Base-by-base conservation (phyloP, 2,888 invertebrate genomes). In the Busseola fusca region DNA sequence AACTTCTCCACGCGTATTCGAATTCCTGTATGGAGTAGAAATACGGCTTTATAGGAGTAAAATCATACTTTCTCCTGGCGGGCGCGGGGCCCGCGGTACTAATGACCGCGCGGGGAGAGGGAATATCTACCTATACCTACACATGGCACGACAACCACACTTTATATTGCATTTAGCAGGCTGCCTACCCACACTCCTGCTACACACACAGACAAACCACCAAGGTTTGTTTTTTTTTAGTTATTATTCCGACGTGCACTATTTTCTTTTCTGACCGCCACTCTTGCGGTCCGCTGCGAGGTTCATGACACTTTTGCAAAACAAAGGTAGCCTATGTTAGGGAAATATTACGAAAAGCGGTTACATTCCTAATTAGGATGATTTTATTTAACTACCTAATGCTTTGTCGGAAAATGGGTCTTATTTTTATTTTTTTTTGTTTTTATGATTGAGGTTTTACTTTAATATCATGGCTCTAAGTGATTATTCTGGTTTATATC, bases 41-140 rank as follows among this genome's bases (percentile, higher is more conserved):
- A 95, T 95, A 95, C 95, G 94, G 95, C 95, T 95, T 95, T 95
- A 95, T 95, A 93, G 94, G 95, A 95, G 95, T 94, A 95, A 95
- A 95, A 95, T 95, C 95, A 95, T 95, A 95, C 95, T 95, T 95
- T 95, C 95, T 95, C 95, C 91, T 92, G 90, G 88, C 92, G 91
- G 91, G 92, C 87, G 92, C 85, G 92, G 90, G 92, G 80, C 92
- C 91, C 84, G 88, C 89, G 92, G 91, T 88, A 91, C 96, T 96
- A 96, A 96, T 96, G 96, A 96, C 96, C 93, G 96, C 96, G 96
- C 93, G 95, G 95, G 95, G 95, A 87, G 94, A 92, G 94, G 93
- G 78, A 69, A 74, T 81, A 87, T 87, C 89, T 93, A 93, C 92
- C 91, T 91, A 91, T 91, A 92, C 90, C 90, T 93, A 93, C 91